Percentiles rank a stretch among this genome's conserved stretches.
Evolutionary conservation across 2,797 vertebrate species (phyloP).

Genomic region (Bradypus variegatus): DNA sequence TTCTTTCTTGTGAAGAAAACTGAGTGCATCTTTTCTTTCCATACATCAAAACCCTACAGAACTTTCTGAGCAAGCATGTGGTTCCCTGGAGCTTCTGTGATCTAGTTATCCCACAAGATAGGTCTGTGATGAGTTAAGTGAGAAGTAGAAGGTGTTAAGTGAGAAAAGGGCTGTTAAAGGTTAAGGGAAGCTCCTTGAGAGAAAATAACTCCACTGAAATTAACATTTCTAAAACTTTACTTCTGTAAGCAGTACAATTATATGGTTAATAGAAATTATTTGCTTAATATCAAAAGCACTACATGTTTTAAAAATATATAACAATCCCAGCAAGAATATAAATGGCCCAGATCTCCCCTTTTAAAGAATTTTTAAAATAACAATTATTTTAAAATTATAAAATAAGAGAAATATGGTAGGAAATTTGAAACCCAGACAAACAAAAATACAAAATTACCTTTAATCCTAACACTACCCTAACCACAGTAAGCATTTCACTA

Average conservation of each 20-base stretch:
- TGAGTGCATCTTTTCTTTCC: neutral
- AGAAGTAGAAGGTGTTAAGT: fast-evolving
- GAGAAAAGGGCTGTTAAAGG: neutral
- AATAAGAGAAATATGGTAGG: neutral
- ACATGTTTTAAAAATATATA: neutral
- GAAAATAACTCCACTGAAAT: neutral
- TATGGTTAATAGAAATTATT: neutral
- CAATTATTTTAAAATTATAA: neutral
- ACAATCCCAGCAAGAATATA: constrained; percentile 10
- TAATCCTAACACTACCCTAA: constrained; percentile 3
- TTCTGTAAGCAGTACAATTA: neutral
- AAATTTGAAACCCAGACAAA: neutral
- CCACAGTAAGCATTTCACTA: neutral
- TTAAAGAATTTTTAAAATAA: neutral
- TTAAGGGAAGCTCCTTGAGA: neutral
- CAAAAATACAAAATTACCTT: neutral
- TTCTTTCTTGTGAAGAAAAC: no score
- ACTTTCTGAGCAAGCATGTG: no score
- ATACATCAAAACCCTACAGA: neutral
- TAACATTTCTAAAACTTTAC: neutral
- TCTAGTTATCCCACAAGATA: no score
- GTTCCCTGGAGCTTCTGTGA: no score
- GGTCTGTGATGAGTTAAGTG: neutral
- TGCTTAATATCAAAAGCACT: neutral
- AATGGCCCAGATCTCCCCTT: neutral